Percentiles rank a stretch among this genome's conserved stretches.
Conservation (phyloP, 2,113 vertebrate genomes). For the Chunga burmeisteri region DNA sequence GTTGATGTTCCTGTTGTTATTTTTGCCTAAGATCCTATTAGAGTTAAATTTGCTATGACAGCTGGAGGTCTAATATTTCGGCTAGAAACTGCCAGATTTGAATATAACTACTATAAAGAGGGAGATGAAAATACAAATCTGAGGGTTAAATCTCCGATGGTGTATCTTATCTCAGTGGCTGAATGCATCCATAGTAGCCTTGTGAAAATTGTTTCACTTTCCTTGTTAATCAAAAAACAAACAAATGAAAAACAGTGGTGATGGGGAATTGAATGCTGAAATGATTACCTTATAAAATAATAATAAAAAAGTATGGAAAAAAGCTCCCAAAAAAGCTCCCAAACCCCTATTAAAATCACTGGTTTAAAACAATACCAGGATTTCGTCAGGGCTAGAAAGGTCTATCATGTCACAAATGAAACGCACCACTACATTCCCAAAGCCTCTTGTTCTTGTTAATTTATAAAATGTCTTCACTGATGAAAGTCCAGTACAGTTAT, state of each 20-base stretch:
- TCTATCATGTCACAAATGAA: background rate
- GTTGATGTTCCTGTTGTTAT: background rate
- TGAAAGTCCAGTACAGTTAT: background rate
- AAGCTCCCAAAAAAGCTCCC: background rate
- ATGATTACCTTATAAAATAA: background rate
- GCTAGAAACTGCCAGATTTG: slow-evolving; percentile 40
- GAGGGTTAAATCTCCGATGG: slow-evolving; percentile 39
- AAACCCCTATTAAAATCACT: background rate
- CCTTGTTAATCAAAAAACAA: slow-evolving; percentile 1
- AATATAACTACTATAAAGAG: slow-evolving; percentile 23
- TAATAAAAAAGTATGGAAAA: background rate
- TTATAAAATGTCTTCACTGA: background rate
- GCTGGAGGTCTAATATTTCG: slow-evolving; percentile 34
- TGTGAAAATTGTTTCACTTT: background rate
- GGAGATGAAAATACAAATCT: background rate
- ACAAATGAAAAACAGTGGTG: background rate
- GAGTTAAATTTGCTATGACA: slow-evolving; percentile 58
- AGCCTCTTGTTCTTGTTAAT: background rate
- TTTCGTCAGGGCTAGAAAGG: background rate
- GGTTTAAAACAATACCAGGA: background rate
- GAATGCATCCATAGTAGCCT: background rate
- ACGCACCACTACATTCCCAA: background rate
- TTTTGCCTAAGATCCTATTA: slow-evolving; percentile 51
- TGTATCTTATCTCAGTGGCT: slow-evolving; percentile 21
- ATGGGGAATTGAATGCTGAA: background rate